phyloP scores from a whole-genome alignment of 2,888 invertebrate species.

The Synanthedon formicaeformis region DNA sequence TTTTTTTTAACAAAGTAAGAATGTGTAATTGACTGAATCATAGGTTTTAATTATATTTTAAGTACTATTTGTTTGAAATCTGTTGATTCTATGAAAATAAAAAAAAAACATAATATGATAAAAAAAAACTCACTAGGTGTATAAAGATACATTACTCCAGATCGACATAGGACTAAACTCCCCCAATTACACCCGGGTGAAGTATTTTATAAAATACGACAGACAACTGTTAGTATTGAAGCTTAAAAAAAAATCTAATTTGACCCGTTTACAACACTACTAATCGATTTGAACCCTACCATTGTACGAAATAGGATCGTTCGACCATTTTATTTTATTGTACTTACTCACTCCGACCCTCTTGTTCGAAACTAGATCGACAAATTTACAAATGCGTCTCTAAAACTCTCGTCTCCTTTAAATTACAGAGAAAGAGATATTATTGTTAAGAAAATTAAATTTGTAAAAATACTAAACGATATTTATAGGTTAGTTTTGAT shows the following conservation, averaged over 20 bases:
- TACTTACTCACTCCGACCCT: constrained; percentile 49
- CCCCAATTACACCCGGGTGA: too few relatives aligned
- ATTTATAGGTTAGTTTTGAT: constrained; percentile 7
- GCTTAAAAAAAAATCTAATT: constrained; percentile 3
- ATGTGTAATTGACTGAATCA: too few relatives aligned
- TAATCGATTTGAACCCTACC: constrained; percentile 64
- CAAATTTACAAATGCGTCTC: constrained; percentile 9
- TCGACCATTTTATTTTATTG: constrained; percentile 65
- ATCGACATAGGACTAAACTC: too few relatives aligned
- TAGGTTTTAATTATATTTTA: too few relatives aligned
- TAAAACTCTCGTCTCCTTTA: constrained; percentile 4
- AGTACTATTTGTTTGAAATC: too few relatives aligned
- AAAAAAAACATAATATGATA: too few relatives aligned
- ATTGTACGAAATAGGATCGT: constrained; percentile 46
- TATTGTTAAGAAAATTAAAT: constrained; percentile 1
- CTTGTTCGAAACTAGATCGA: constrained; percentile 7
- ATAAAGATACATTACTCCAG: too few relatives aligned
- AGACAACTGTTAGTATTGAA: not conserved
- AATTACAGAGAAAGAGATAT: not conserved
- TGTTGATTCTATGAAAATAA: too few relatives aligned
- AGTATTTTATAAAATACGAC: too few relatives aligned
- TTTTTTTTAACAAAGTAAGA: too few relatives aligned
- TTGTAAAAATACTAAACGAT: not conserved
- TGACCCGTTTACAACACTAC: constrained; percentile 50
- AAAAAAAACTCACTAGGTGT: too few relatives aligned